Evolutionary conservation across 2,113 vertebrate species (phyloP), one percentile per base, ranked within the genome.

Genomic region (Nansenia antarctica): DNA sequence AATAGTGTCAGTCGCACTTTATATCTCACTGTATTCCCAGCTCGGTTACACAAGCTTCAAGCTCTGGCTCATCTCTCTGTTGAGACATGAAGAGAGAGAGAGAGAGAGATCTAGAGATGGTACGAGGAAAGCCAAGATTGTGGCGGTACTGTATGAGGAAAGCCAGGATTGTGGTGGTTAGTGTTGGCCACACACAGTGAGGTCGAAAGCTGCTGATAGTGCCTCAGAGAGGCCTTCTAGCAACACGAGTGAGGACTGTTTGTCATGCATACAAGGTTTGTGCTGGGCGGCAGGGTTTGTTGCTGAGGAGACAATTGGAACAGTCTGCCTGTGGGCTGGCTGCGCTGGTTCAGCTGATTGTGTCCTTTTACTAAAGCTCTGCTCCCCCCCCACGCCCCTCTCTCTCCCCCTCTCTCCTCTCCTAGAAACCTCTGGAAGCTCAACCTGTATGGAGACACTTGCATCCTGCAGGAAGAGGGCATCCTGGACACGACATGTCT

Each of bases 381-480:
- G 2, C 14, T n/a, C 5, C 12, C 2, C 45, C 8, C n/a, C 6
- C 4, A 5, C n/a, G 15, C 0, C n/a, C 15, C 54, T 24, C 39
- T 11, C 27, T 29, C 12, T 42, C 5, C 3, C 6, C 22, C 22
- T 76, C 9, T 52, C 4, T 30, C 61, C 32, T 27, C 77, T 87
- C 69, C 0, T 66, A 99, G 98, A 90, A 97, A 99, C 85, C 94
- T 99, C 63, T 95, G 95, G 90, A 97, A 94, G 81, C 90, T 99
- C 82, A 96, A 94, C 90, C 90, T 99, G 67, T 98, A 97, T 83
- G 97, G 95, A 67, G 96, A 99, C 90, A 96, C 96, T 69, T 96
- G 93, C 55, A 86, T 97, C 85, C 91, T 98, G 42, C 96, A 98
- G 71, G 95, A 98, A 53, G 95, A 98, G 75, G 95, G 95, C 81